Base-by-base conservation (phyloP, 1,140 invertebrate genomes). In the Drosophila subobscura region DNA sequence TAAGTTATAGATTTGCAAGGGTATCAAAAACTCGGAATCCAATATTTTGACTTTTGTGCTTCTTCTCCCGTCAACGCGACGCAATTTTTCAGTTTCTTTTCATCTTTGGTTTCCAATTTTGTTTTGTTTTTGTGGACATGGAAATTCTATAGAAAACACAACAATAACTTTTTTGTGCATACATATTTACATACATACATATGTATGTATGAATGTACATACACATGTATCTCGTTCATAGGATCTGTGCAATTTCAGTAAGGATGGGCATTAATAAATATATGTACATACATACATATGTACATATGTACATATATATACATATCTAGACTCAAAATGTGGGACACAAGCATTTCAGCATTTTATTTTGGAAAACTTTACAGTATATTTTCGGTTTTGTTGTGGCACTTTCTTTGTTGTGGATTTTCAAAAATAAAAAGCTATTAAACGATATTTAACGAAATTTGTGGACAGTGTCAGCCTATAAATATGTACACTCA, bases 21-120 rank as follows among this genome's bases (percentile, higher is more conserved):
- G 33, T 37, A 12, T 37, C 10, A 12, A 10, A 37, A 4, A 3
- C 33, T 37, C 12, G 4, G 33, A 3, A 3, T 12, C 3, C 2
- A 1, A 12, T 41, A 50, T 54, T 63, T 47, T 67, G 16, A 27
- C 65, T 72, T 76, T 67, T 73, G 60, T 56, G 57, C 51, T 55
- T 46, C 16, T 51, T 50, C 58, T 45, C 56, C 33, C 33, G 1
- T 37, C 77, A 44, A 68, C 27, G 72, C 72, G 56, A 47, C 81
- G 77, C 60, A 77, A 55, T 55, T 75, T 79, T 80, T 86, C 53
- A 65, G 75, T 64, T 51, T 80, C 79, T 80, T 55, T 73, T 76
- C 23, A 10, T 42, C 60, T 51, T 75, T 16, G 16, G 54, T 75
- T 75, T 75, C 33, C 54, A 60, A 50, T 59, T 80, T 65, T 80